phyloP scores from a whole-genome alignment of 2,113 vertebrate genomes.

The Cercocebus atys region DNA sequence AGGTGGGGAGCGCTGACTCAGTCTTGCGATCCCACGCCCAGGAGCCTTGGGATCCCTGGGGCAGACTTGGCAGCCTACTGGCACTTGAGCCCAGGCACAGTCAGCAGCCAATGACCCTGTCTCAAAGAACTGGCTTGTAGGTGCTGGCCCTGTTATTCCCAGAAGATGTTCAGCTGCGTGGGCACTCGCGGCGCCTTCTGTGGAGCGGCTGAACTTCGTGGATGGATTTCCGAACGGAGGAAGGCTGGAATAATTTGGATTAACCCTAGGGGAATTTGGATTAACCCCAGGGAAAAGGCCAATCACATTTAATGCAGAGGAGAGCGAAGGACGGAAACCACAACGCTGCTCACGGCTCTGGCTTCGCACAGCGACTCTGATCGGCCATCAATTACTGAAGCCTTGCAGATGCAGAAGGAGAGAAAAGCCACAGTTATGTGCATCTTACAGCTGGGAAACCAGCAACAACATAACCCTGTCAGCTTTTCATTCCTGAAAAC shows the following conservation, averaged over 20 bases:
- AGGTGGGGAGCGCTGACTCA: background rate
- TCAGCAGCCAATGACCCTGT: accelerated
- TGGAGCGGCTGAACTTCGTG: background rate
- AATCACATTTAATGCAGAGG: background rate
- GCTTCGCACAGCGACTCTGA: conserved; percentile 28
- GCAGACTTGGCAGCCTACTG: accelerated
- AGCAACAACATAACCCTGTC: background rate
- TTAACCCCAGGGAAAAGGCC: background rate
- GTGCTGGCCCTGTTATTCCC: accelerated
- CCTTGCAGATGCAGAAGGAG: conserved; percentile 41
- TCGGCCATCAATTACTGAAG: background rate
- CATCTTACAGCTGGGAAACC: conserved; percentile 53
- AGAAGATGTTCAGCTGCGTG: accelerated
- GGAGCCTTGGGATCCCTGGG: background rate
- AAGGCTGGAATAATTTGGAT: background rate
- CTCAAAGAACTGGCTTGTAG: too few species aligned
- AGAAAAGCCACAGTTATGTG: conserved; percentile 40
- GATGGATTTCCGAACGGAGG: conserved; percentile 40
- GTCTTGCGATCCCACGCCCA: background rate
- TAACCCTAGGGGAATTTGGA: conserved; percentile 55
- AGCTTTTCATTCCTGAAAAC: background rate
- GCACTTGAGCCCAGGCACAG: accelerated
- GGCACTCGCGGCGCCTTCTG: accelerated
- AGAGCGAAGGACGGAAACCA: conserved; percentile 59
- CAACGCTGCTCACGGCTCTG: conserved; percentile 48